Base-by-base conservation (phyloP, 2,797 vertebrate species). In the Micromesistius poutassou region DNA sequence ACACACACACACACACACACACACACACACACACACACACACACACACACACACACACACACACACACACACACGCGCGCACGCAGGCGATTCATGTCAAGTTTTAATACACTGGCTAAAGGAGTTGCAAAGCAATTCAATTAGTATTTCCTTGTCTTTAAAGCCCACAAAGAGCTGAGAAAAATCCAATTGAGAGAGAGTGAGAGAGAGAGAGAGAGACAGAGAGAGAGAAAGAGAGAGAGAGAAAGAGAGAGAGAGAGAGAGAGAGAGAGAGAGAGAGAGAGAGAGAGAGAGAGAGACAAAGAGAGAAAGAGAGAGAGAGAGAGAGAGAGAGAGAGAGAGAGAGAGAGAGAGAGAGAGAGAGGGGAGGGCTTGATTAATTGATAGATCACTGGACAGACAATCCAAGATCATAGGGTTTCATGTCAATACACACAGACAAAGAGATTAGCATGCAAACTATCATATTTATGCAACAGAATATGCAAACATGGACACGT, bases 111-210 rank as follows among this genome's bases (percentile, higher is more conserved):
- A 92, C 89, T 87, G 83, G 81, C 88, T 90, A 89, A 87, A 85
- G 83, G 89, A 92, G 90, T 93, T 92, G 90, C 91, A 92, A 91
- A 92, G 90, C 92, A 94, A 94, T 94, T 94, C 92, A 94, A 94
- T 94, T 94, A 94, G 91, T 91, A 93, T 93, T 91, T 91, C 86
- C 88, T 89, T 90, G 88, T 94, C 90, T 93, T 93, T 92, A 91
- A 92, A 91, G 87, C 89, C 82, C 71, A 87, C 88, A 91, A 93
- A 93, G 90, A 90, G 86, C 89, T 88, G 84, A 90, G 89, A 92
- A 89, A 93, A 94, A 94, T 94, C 93, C 91, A 93, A 94, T 94
- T 87, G 86, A 87, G 86, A 86, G 72, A 74, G 79, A 30, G 66
- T 71, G 13, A 73, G 78, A 71, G 78, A 68, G 72, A 33, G 55